Percentiles rank a stretch among this genome's conserved stretches.
phyloP scores from a whole-genome alignment of 2,888 invertebrate species.

The Papilio demoleus region DNA sequence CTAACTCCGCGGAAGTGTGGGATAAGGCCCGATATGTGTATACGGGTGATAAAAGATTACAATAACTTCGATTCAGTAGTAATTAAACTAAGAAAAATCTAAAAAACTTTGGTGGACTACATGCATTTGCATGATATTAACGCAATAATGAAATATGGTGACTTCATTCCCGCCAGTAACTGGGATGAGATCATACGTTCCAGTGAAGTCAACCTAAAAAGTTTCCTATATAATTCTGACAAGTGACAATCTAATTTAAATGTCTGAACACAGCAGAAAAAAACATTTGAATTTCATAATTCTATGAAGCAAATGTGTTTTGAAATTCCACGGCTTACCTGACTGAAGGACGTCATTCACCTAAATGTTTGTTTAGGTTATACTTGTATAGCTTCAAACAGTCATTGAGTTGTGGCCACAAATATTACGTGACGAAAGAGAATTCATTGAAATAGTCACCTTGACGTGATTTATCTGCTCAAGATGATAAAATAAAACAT shows the following conservation, averaged over 20 bases:
- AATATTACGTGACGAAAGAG: slow-evolving; percentile 26
- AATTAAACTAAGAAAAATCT: too few relatives aligned
- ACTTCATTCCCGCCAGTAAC: background rate
- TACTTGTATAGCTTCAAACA: slow-evolving; percentile 4
- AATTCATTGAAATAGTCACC: slow-evolving; percentile 21
- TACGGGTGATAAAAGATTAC: too few relatives aligned
- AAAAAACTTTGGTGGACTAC: too few relatives aligned
- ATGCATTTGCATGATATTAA: too few relatives aligned
- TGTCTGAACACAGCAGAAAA: too few relatives aligned
- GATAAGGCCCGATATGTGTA: too few relatives aligned
- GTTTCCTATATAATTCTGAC: background rate
- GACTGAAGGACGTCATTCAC: slow-evolving; percentile 7
- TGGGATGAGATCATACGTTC: background rate
- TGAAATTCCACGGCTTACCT: background rate
- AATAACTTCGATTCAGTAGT: too few relatives aligned
- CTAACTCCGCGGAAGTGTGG: too few relatives aligned
- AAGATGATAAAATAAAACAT: slow-evolving; percentile 3
- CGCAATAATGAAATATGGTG: too few relatives aligned
- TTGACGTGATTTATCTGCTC: slow-evolving; percentile 38
- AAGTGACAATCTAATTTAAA: background rate
- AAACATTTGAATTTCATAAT: too few relatives aligned
- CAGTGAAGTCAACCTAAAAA: background rate
- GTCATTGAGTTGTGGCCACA: slow-evolving; percentile 13
- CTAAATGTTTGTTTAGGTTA: slow-evolving; percentile 12
- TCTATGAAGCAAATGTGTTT: background rate